Percentiles rank a stretch among this genome's conserved stretches.
These are phyloP conservation scores for Ceuthmochares aereus DNA, from an alignment of 2,113 vertebrate genomes.

Conservation along the genomic window DNA sequence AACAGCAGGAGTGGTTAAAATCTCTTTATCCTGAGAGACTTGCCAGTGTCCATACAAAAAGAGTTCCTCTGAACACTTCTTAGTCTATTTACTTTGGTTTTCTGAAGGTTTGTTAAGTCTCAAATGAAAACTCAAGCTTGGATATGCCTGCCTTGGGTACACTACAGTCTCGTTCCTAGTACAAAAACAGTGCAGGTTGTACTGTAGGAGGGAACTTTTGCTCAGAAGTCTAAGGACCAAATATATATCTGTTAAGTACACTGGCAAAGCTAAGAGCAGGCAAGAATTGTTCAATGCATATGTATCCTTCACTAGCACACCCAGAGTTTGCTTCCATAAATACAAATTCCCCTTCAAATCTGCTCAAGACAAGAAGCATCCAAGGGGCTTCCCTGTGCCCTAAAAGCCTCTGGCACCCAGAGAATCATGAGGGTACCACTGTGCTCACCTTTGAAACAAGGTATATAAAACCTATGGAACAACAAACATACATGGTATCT, in stretches of 20 bases:
- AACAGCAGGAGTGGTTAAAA: neutral
- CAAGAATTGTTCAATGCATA: neutral
- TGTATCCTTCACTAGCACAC: neutral
- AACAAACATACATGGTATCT: rapidly evolving
- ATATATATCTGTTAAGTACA: neutral
- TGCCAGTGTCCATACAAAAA: neutral
- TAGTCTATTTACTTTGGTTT: neutral
- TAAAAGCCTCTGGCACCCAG: neutral
- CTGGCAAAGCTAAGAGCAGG: neutral
- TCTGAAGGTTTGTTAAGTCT: neutral
- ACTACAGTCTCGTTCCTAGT: neutral
- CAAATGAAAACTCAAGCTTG: neutral
- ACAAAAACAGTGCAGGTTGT: neutral
- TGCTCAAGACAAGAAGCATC: neutral
- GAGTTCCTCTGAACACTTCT: neutral
- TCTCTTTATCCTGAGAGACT: neutral
- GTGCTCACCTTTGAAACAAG: neutral
- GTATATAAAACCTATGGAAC: neutral
- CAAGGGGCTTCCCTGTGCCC: neutral
- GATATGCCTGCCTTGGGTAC: neutral
- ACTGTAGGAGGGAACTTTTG: neutral
- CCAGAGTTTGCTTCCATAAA: neutral
- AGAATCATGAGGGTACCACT: neutral
- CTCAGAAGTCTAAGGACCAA: neutral
- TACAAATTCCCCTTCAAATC: neutral